Base-by-base conservation (phyloP, 2,888 invertebrate species). In the Tuberolachnus salignus region DNA sequence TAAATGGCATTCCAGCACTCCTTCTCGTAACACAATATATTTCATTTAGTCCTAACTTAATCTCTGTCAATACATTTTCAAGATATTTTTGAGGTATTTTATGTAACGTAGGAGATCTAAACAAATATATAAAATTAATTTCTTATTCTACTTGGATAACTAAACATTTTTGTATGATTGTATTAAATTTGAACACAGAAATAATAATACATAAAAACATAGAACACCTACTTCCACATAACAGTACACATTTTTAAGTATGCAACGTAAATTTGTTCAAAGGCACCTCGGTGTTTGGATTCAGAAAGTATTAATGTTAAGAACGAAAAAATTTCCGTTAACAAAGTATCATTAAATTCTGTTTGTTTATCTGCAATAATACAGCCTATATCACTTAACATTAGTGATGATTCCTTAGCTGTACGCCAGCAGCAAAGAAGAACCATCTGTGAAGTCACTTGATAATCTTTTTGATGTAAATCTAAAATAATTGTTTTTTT, bases 251-350 rank as follows among this genome's bases (percentile, higher is more conserved):
- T 86, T 83, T 90, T 89, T 1, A 90, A 89, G 86, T 97, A 97
- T 0, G 95, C 97, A 14, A 94, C 91, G 84, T 94, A 94, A 0
- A 95, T 95, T 86, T 97, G 94, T 85, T 98, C 98, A 86, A 98
- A 97, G n/a, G 98, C 98, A 1, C 98, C 98, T 81, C 97, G 88
- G 86, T 98, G 98, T 85, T 95, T 94, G 0, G 95, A 94, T 84
- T 91, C 89, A 0, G 90, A 87, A 34, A 94, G 88, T 51, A 93
- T 86, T 4, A 86, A 83, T 0, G 90, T 89, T 84, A 93, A 91
- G 84, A 91, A 91, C 42, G 89, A 88, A 0, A 92, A 92, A 61
- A 93, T 90, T 42, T 85, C 83, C 1, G 86, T 81, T 70, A 93
- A 84, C 83, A 90, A 87, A 51, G 42, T 16, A 44, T 70, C 34